Percentiles rank a stretch among this genome's conserved stretches.
These are phyloP conservation scores for Eciton burchellii DNA, from an alignment of 1,140 invertebrate species.

Conservation along the genomic window DNA sequence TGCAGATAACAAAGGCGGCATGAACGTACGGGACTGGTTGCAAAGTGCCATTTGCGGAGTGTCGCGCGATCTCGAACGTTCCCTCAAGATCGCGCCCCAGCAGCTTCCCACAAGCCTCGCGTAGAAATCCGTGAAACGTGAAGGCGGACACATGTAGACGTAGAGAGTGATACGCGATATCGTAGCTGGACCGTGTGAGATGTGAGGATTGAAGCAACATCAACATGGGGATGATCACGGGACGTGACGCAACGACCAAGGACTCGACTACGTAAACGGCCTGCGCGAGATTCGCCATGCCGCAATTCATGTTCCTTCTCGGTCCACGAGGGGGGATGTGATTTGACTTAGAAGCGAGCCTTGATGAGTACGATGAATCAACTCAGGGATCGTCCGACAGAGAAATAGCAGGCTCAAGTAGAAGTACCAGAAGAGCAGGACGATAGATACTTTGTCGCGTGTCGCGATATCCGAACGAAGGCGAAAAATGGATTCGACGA, in stretches of 20 bases:
- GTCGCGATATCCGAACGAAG: slow-evolving; percentile 1
- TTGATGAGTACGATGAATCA: slow-evolving; percentile 71
- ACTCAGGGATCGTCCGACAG: slow-evolving; percentile 61
- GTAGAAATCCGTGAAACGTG: slow-evolving; percentile 58
- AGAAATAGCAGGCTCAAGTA: slow-evolving; percentile 45
- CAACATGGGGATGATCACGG: slow-evolving; percentile 63
- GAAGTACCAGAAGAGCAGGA: not conserved
- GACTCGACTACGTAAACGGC: slow-evolving; percentile 31
- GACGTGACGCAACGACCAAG: slow-evolving; percentile 28
- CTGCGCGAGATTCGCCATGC: slow-evolving; percentile 52
- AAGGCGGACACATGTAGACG: slow-evolving; percentile 15
- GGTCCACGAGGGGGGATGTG: slow-evolving; percentile 71
- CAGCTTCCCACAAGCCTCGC: slow-evolving; percentile 55
- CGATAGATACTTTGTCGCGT: slow-evolving; percentile 21
- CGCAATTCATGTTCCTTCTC: slow-evolving; percentile 75
- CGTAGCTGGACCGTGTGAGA: slow-evolving; percentile 38
- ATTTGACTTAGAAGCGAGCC: slow-evolving; percentile 62
- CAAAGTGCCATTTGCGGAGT: slow-evolving; percentile 69
- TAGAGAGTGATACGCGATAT: slow-evolving; percentile 15
- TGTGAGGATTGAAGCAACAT: slow-evolving; percentile 17
- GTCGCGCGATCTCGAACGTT: slow-evolving; percentile 65
- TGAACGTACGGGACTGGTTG: slow-evolving; percentile 69
- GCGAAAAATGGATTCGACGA: slow-evolving; percentile 77
- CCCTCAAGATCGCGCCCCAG: slow-evolving; percentile 52
- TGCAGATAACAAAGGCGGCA: slow-evolving; percentile 70